Conservation (phyloP, 2,797 vertebrate genomes). For the Schizopygopsis malacanthus region DNA sequence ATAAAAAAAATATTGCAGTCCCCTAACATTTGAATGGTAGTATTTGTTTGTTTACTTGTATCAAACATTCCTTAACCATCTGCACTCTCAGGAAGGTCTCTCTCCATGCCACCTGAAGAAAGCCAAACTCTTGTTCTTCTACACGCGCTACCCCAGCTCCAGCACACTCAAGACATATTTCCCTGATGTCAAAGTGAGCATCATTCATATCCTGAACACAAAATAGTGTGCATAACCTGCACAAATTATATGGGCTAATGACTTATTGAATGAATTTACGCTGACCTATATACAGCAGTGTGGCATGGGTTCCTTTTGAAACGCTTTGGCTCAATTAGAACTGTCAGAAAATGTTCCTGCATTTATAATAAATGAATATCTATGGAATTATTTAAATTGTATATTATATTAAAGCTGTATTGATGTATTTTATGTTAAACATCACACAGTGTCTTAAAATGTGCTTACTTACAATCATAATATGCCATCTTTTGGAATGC, state of each 20-base stretch:
- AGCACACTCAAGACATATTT: constrained; percentile 84
- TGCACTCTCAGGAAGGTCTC: constrained; percentile 81
- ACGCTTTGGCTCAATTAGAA: neutral
- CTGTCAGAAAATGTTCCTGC: neutral
- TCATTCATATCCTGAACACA: neutral
- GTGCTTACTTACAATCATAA: neutral
- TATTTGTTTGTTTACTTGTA: neutral
- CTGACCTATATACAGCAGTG: constrained; percentile 39
- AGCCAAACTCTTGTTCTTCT: constrained; percentile 86
- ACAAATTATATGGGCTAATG: constrained; percentile 29
- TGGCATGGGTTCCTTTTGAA: constrained; percentile 21
- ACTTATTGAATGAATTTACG: constrained; percentile 43
- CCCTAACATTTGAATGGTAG: neutral
- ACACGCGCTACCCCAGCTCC: constrained; percentile 83
- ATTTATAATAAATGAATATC: neutral
- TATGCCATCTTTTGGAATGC: neutral
- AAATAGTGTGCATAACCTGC: neutral
- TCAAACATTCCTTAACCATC: constrained; percentile 68
- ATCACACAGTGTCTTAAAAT: neutral
- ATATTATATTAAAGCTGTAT: neutral
- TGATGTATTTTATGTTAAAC: neutral
- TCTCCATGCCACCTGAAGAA: constrained; percentile 85
- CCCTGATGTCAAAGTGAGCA: constrained; percentile 82
- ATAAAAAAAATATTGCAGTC: neutral
- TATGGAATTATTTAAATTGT: neutral